Evolutionary conservation across 2,888 invertebrate species (phyloP).

Genomic region (Andricus curvator): DNA sequence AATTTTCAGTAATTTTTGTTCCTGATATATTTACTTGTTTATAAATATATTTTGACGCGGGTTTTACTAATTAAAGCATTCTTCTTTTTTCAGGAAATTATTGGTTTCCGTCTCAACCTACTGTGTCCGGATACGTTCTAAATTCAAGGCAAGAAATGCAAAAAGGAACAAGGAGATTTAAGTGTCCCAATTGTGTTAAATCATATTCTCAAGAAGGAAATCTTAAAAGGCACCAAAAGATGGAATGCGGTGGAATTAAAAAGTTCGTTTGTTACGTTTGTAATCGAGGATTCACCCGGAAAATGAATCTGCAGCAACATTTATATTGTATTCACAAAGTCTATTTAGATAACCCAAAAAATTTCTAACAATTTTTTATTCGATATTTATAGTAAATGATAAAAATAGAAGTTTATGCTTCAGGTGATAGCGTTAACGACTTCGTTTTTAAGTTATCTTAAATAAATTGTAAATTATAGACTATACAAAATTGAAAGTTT

Average conservation of each 20-base stretch:
- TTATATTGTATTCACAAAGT: slow-evolving; percentile 28
- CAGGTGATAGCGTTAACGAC: neutral
- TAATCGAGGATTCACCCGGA: slow-evolving; percentile 24
- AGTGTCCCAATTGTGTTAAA: slow-evolving; percentile 33
- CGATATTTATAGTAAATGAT: neutral
- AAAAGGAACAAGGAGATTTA: neutral
- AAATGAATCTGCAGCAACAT: slow-evolving; percentile 32
- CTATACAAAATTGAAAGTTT: neutral
- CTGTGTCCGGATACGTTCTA: neutral
- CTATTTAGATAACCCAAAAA: slow-evolving; percentile 21
- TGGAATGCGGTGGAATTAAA: slow-evolving; percentile 34
- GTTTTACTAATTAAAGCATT: neutral
- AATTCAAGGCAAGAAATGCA: neutral
- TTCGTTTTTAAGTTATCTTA: neutral
- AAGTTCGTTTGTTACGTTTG: slow-evolving; percentile 26
- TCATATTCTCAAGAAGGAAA: slow-evolving; percentile 33
- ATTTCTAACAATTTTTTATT: neutral
- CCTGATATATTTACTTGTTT: neutral
- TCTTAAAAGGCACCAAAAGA: slow-evolving; percentile 34
- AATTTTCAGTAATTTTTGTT: neutral
- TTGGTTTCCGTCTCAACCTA: neutral
- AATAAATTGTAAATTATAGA: neutral
- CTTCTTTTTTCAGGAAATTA: neutral
- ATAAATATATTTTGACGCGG: neutral
- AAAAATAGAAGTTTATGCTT: neutral